A percentile compares a stretch with the other conserved stretches of the same genome.
These are phyloP conservation scores for Tenthredo amoena DNA, from an alignment of 2,888 invertebrate species.

Conservation along the genomic window DNA sequence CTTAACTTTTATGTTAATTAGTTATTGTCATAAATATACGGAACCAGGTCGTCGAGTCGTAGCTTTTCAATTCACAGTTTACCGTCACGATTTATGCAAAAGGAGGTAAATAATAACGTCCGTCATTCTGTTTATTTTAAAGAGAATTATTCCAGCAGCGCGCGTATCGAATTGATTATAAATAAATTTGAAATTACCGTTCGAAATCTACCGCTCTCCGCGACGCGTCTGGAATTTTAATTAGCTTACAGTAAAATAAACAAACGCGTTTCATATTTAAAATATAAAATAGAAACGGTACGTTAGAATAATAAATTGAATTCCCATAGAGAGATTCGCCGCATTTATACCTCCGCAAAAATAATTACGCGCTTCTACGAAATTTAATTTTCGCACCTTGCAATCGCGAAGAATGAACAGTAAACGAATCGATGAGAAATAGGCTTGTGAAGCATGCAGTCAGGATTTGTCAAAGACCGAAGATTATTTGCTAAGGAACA, in stretches of 20 bases:
- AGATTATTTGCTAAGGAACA: not conserved
- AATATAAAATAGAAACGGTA: not conserved
- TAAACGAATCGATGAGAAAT: not conserved
- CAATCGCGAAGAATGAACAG: not conserved
- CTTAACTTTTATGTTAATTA: conserved; percentile 70
- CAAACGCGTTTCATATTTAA: not conserved
- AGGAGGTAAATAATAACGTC: not conserved
- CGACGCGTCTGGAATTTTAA: not conserved
- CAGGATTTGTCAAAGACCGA: not conserved
- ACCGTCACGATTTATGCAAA: not conserved
- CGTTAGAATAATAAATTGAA: not conserved
- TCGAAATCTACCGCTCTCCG: not conserved
- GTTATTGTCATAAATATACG: conserved; percentile 60
- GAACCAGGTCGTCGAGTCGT: conserved; percentile 67
- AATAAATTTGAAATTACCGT: not conserved
- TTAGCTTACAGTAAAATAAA: not conserved
- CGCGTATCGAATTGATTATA: not conserved
- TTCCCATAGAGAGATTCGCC: not conserved
- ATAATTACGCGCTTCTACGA: not conserved
- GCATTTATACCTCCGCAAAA: not conserved
- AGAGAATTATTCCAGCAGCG: not conserved
- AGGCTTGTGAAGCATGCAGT: not conserved
- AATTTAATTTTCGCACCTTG: not conserved
- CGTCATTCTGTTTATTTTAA: not conserved
- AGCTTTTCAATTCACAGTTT: conserved; percentile 43